Percentiles rank a stretch among this genome's conserved stretches.
phyloP scores from a whole-genome alignment of 2,113 vertebrate species.

The Sterna hirundo region DNA sequence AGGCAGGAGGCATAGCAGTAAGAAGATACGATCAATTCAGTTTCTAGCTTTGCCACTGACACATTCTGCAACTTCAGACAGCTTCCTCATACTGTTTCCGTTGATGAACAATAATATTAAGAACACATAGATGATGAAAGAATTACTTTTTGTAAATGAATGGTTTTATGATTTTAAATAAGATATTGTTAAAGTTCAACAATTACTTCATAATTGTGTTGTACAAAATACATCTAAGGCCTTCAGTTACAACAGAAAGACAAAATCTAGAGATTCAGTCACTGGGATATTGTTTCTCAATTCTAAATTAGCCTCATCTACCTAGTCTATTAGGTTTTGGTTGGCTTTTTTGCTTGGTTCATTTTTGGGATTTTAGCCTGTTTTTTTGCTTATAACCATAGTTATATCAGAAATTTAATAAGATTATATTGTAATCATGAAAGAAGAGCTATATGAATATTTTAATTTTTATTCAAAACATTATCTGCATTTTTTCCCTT shows the following conservation, averaged over 20 bases:
- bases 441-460: background rate
- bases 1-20: background rate
- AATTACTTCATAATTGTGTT: background rate
- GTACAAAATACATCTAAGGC: background rate
- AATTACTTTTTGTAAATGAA: background rate
- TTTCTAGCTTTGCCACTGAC: background rate
- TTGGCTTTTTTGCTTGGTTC: background rate
- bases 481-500: background rate
- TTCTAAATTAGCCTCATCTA: background rate
- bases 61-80: background rate
- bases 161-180: background rate
- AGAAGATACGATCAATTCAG: background rate
- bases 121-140: background rate
- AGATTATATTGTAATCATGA: background rate
- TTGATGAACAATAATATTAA: background rate
- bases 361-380: rapidly evolving
- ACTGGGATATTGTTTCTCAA: background rate
- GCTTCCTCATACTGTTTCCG: background rate
- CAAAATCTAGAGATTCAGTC: background rate
- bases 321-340: background rate
- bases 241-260: background rate
- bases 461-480: background rate
- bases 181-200: background rate
- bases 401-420: background rate
- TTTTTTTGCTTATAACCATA: background rate